Evolutionary conservation across 2,888 invertebrate species (phyloP).

Genomic region (Callimorpha dominula): DNA sequence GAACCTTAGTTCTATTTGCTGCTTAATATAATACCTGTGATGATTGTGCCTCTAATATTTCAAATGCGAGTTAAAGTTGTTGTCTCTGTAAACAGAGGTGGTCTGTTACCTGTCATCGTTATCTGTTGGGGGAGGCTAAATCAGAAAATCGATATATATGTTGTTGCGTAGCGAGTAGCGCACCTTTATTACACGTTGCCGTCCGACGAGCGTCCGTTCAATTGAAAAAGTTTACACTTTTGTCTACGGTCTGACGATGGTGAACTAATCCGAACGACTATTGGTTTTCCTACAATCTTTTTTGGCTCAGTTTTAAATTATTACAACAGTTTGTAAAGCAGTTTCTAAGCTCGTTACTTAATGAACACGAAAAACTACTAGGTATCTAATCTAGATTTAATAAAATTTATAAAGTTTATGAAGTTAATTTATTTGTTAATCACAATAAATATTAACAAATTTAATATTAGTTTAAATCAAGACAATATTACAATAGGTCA

Average conservation of each 20-base stretch:
- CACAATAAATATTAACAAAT: no score
- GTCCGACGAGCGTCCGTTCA: constrained; percentile 56
- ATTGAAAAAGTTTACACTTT: constrained; percentile 64
- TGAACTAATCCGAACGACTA: constrained; percentile 53
- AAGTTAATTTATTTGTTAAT: not conserved
- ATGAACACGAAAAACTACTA: not conserved
- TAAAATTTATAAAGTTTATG: no score
- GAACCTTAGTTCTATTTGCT: not conserved
- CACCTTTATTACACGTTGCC: constrained; percentile 64
- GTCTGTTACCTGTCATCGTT: constrained; percentile 73
- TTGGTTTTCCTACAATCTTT: constrained; percentile 35
- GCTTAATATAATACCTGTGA: not conserved
- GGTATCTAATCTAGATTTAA: not conserved
- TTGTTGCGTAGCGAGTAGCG: constrained; percentile 53
- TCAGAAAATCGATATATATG: constrained; percentile 81
- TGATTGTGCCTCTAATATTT: not conserved
- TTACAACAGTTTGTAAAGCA: constrained; percentile 15
- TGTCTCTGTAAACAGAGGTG: constrained; percentile 34
- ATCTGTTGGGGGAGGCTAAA: constrained; percentile 81
- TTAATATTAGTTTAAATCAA: no score
- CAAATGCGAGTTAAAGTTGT: constrained; percentile 20
- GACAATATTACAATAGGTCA: no score
- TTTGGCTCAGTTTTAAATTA: constrained; percentile 6
- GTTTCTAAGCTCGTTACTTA: not conserved
- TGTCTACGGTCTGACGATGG: constrained; percentile 42